Evolutionary conservation across 2,888 invertebrate genomes (phyloP), one percentile per base, ranked within the genome.

Genomic region (Podotricha telesiphe): DNA sequence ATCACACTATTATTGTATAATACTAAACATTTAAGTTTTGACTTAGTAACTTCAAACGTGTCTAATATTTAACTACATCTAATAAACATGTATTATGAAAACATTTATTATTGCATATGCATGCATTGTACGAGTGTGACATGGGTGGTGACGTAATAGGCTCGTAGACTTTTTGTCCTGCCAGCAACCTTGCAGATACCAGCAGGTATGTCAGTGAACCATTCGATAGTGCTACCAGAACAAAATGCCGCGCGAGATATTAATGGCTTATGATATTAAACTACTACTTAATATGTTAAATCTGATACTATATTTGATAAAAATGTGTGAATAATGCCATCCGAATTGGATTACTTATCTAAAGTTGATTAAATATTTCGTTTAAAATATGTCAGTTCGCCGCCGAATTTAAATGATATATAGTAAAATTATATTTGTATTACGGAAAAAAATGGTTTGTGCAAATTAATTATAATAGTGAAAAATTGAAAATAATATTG

Each of bases 11-110:
- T 40, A 65, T 42, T 65, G 50, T 65, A n/a, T n/a, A 67, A 69
- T 55, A 67, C 65, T 68, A 70, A 67, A 72, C 65, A 72, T 67
- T 72, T 58, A 70, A 20, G 50, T 65, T 45, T 68, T 70, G 68
- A 68, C 65, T 71, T 59, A 69, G 42, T 72, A 48, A 64, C 51
- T 63, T 65, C 11, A 22, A 67, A 65, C 64, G 45, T 67, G 45
- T 61, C 42, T 68, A 73, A 75, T 71, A 68, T 64, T 71, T 74
- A 73, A 67, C 68, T 72, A 69, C 55, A 67, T 66, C 71, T 74
- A 71, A 67, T 22, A 65, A 62, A 50, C 6, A 65, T 69, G 34
- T 56, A 51, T 28, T 28, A 17, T 67, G 51, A 64, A 48, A 64
- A 67, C 51, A 51, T 65, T 50, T 56, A 59, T 50, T 55, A 55